Conservation (phyloP, 1,140 invertebrate genomes). For the Babylonia areolata region DNA sequence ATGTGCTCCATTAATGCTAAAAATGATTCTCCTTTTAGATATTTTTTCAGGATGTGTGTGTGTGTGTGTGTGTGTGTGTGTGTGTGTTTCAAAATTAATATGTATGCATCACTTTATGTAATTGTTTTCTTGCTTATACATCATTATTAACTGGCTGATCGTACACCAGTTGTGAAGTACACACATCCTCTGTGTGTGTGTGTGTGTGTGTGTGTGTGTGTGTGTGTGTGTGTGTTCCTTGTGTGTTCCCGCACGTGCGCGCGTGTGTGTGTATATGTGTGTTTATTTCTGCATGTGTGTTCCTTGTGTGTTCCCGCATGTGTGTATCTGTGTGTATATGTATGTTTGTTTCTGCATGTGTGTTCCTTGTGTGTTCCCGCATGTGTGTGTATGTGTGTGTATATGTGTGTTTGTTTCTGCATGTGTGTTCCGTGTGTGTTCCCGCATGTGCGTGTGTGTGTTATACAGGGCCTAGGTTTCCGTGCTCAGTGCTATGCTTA, state of each 20-base stretch:
- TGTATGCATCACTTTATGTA: too few relatives aligned
- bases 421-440: too few relatives aligned
- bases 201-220: slow-evolving; percentile 21
- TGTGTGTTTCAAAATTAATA: too few relatives aligned
- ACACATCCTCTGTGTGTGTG: neutral
- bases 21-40: too few relatives aligned
- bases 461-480: slow-evolving; percentile 32
- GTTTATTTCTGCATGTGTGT: neutral
- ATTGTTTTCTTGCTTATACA: too few relatives aligned
- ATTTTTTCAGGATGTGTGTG: too few relatives aligned
- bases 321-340: neutral
- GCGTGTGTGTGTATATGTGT: neutral
- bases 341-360: neutral
- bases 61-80: too few relatives aligned
- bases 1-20: too few relatives aligned
- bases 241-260: neutral
- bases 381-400: slow-evolving; percentile 14
- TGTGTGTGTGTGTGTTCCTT: neutral
- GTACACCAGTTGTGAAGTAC: too few relatives aligned
- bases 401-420: slow-evolving; percentile 10
- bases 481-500: slow-evolving; percentile 40
- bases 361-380: neutral
- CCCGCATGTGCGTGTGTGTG: slow-evolving; percentile 21
- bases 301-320: too few relatives aligned
- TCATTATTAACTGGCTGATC: too few relatives aligned